Evolutionary conservation across 2,888 invertebrate species (phyloP).

Genomic region (Trachelus troglodyta): DNA sequence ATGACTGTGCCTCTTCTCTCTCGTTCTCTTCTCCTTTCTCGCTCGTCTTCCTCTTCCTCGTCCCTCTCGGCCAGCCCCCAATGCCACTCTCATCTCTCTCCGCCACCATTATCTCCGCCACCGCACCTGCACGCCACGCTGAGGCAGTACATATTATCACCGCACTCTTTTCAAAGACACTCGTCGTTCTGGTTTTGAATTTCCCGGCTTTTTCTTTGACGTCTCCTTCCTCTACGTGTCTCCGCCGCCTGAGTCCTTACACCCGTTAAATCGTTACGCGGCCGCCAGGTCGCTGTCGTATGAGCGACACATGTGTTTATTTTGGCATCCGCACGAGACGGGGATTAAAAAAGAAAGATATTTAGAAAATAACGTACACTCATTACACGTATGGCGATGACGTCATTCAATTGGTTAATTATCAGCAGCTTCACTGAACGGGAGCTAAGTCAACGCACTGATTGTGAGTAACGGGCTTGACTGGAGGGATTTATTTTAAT

Average conservation of each 20-base stretch:
- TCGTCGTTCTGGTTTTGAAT: background rate
- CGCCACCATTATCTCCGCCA: conserved; percentile 43
- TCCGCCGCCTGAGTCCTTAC: background rate
- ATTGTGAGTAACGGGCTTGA: background rate
- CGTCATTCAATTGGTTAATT: background rate
- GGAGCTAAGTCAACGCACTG: background rate
- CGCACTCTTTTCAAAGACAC: conserved; percentile 5
- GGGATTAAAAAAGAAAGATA: background rate
- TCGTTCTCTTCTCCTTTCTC: conserved; percentile 25
- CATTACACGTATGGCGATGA: background rate
- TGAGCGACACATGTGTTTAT: conserved; percentile 12
- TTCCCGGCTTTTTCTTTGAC: conserved; percentile 4
- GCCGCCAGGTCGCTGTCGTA: conserved; percentile 13
- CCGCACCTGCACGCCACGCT: conserved; percentile 48
- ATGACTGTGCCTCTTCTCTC: conserved; percentile 67
- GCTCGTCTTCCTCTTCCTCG: conserved; percentile 33
- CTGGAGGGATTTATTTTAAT: background rate
- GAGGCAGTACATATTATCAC: conserved; percentile 47
- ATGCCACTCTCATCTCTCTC: conserved; percentile 51
- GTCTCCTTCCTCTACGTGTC: background rate
- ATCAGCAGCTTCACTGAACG: background rate
- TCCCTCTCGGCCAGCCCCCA: conserved; percentile 38
- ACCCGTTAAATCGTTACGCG: conserved; percentile 43
- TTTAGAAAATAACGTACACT: background rate
- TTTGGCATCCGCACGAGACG: background rate